A percentile compares a stretch with the other conserved stretches of the same genome.
Evolutionary conservation across 1,140 invertebrate genomes (phyloP).

Genomic region (Drosophila pseudoobscura): DNA sequence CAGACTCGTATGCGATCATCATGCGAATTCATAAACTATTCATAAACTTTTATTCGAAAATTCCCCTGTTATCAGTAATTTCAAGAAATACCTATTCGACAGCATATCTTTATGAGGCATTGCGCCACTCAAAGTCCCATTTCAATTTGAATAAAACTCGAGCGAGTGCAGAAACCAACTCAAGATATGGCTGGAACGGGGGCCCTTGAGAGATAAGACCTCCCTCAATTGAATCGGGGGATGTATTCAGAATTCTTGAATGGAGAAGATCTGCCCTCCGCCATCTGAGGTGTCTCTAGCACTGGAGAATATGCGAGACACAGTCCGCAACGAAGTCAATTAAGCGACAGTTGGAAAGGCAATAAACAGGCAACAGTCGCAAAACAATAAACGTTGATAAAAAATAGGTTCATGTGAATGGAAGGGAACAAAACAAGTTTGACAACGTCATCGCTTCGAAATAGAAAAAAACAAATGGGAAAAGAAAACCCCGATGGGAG

Average conservation of each 20-base stretch:
- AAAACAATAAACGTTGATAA: constrained; percentile 80
- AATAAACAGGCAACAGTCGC: constrained; percentile 71
- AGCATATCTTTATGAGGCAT: constrained; percentile 34
- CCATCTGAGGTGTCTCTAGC: not conserved
- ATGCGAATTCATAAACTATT: no score
- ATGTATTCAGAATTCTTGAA: constrained; percentile 6
- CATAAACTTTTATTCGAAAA: no score
- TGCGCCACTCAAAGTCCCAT: constrained; percentile 28
- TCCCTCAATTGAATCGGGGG: not conserved
- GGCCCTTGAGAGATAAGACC: constrained; percentile 40
- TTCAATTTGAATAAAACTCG: constrained; percentile 12
- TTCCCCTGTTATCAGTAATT: no score
- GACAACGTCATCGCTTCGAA: constrained; percentile 68
- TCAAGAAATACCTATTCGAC: no score
- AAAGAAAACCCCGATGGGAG: not conserved
- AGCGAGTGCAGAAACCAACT: not conserved
- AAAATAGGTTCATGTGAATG: constrained; percentile 32
- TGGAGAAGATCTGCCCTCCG: not conserved
- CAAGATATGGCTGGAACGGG: constrained; percentile 8
- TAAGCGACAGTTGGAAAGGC: constrained; percentile 73
- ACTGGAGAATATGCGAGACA: constrained; percentile 13
- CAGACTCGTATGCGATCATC: no score
- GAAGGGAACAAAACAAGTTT: constrained; percentile 56
- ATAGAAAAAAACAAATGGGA: constrained; percentile 12
- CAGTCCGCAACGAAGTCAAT: constrained; percentile 60